These are phyloP conservation scores for Toxonevra muliebris DNA, from an alignment of 2,888 invertebrate species.

Conservation along the genomic window DNA sequence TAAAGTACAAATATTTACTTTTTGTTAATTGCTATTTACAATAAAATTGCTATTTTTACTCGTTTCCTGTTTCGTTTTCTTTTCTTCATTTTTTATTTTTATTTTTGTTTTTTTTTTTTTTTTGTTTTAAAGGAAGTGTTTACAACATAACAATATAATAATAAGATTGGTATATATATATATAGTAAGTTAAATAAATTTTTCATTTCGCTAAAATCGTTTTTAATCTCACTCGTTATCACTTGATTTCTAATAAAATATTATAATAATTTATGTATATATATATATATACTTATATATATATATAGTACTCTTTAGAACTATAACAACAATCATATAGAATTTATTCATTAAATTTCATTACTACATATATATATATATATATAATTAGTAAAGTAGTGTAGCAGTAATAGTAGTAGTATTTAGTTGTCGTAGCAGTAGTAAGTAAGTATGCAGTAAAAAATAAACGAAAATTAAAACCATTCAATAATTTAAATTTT, in stretches of 20 bases:
- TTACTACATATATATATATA: slow-evolving; percentile 1
- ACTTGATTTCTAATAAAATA: slow-evolving; percentile 47
- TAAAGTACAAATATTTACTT: neutral
- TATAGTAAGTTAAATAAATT: slow-evolving; percentile 7
- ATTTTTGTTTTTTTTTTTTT: slow-evolving; percentile 6
- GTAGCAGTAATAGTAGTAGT: neutral
- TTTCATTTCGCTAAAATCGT: slow-evolving; percentile 57
- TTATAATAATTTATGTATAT: slow-evolving; percentile 25
- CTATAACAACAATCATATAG: slow-evolving; percentile 46
- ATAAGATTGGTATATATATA: slow-evolving; percentile 1
- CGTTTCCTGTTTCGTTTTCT: slow-evolving; percentile 34
- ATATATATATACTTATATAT: slow-evolving; percentile 34
- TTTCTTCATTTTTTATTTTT: slow-evolving; percentile 25
- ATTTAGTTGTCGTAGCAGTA: neutral
- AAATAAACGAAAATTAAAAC: neutral
- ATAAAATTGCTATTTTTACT: slow-evolving; percentile 29
- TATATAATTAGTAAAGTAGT: neutral
- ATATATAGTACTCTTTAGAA: slow-evolving; percentile 31
- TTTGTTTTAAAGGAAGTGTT: neutral
- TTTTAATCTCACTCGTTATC: slow-evolving; percentile 65
- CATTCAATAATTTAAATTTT: neutral
- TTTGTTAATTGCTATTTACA: slow-evolving; percentile 31
- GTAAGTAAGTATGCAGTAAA: neutral
- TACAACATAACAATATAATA: no score
- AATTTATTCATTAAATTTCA: slow-evolving; percentile 43